These are phyloP conservation scores for Palythoa grandiflora DNA, from an alignment of 92 coral and sea anemone genomes.

Conservation along the genomic window DNA sequence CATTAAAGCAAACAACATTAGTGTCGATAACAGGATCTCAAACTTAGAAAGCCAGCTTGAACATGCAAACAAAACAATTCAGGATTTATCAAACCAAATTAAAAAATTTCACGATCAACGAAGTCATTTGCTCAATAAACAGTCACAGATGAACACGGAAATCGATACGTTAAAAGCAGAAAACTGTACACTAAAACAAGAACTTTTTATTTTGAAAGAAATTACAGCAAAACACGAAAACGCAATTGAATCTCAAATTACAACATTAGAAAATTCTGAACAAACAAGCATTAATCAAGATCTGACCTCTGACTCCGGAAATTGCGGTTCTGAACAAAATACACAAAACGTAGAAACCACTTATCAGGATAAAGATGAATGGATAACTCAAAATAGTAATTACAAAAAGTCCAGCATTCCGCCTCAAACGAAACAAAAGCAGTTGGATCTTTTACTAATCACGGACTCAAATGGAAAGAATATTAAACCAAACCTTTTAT, in stretches of 20 bases:
- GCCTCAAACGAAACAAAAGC: slow-evolving; percentile 16
- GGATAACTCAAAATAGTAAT: slow-evolving; percentile 8
- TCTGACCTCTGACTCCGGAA: slow-evolving; percentile 42
- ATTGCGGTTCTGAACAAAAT: slow-evolving; percentile 3
- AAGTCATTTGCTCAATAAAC: slow-evolving; percentile 39
- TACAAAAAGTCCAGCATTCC: neutral
- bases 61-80: slow-evolving; percentile 37
- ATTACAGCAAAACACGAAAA: slow-evolving; percentile 58
- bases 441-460: slow-evolving; percentile 31
- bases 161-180: slow-evolving; percentile 47
- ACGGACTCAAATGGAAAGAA: slow-evolving; percentile 63
- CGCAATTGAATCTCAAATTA: slow-evolving; percentile 37
- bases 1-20: slow-evolving; percentile 44
- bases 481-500: slow-evolving; percentile 38
- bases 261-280: neutral
- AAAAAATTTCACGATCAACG: slow-evolving; percentile 59
- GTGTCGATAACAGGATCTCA: slow-evolving; percentile 46
- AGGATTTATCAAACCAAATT: slow-evolving; percentile 46
- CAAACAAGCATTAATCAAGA: neutral
- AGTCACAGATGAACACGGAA: slow-evolving; percentile 49
- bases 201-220: slow-evolving; percentile 54
- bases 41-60: slow-evolving; percentile 41
- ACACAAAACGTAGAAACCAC: slow-evolving; percentile 20
- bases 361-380: slow-evolving; percentile 6
- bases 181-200: slow-evolving; percentile 51